These are phyloP conservation scores for Podarcis raffonei DNA, from an alignment of 2,113 vertebrate species.

Conservation along the genomic window DNA sequence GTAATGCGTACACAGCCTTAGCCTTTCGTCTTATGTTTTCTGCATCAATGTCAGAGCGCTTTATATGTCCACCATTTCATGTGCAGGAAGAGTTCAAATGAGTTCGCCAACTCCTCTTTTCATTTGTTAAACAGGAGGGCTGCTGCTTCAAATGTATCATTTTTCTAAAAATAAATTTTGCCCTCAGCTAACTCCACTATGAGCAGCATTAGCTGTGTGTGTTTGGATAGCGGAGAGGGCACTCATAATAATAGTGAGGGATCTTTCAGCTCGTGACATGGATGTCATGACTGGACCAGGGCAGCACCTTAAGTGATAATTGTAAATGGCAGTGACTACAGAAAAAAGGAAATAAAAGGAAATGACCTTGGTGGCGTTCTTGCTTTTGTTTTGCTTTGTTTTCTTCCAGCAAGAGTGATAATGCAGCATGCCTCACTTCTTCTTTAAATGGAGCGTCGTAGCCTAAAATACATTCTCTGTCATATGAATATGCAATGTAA, in stretches of 20 bases:
- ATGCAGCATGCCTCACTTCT: slow-evolving; percentile 45
- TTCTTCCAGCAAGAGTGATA: slow-evolving; percentile 35
- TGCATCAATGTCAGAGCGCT: not conserved
- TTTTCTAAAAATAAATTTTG: slow-evolving; percentile 29
- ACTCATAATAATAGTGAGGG: slow-evolving; percentile 2
- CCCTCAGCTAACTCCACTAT: slow-evolving; percentile 9
- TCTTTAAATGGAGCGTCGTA: slow-evolving; percentile 60
- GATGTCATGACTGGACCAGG: not conserved
- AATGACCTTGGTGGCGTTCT: slow-evolving; percentile 18
- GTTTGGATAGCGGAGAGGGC: not conserved
- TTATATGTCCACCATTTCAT: not conserved
- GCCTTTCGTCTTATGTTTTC: not conserved
- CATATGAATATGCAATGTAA: slow-evolving; percentile 58
- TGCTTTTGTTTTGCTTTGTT: not conserved
- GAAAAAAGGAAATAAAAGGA: not conserved
- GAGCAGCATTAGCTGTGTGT: slow-evolving; percentile 34
- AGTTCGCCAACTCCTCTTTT: not conserved
- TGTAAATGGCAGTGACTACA: slow-evolving; percentile 36
- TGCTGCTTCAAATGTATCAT: slow-evolving; percentile 23
- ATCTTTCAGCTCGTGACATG: slow-evolving; percentile 1
- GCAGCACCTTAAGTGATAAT: not conserved
- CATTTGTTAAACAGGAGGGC: slow-evolving; percentile 22
- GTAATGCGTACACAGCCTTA: not conserved
- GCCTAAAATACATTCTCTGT: slow-evolving; percentile 57
- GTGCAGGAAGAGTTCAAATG: not conserved